Conservation (phyloP, 1,140 invertebrate genomes). For the Rhopalosiphum maidis region DNA sequence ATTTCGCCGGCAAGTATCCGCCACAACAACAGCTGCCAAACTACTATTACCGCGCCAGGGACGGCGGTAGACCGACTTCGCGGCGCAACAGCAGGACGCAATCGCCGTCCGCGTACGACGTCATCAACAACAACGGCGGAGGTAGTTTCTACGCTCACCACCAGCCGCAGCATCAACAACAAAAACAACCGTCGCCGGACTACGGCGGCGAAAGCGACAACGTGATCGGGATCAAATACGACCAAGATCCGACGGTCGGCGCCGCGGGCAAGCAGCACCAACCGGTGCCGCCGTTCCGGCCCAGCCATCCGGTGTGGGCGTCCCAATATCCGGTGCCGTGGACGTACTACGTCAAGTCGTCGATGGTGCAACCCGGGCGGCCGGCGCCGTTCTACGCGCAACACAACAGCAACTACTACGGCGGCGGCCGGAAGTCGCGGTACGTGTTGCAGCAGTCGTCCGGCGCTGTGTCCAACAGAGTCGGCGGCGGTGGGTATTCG, state of each 20-base stretch:
- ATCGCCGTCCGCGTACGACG: background rate
- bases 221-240: constrained; percentile 34
- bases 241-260: constrained; percentile 7
- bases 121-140: background rate
- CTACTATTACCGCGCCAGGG: constrained; percentile 10
- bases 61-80: background rate
- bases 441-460: constrained; percentile 42
- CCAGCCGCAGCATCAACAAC: background rate
- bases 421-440: background rate
- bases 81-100: background rate
- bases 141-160: background rate
- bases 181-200: background rate
- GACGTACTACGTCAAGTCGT: constrained; percentile 60
- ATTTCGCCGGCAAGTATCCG: background rate
- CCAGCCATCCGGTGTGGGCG: constrained; percentile 64
- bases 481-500: background rate
- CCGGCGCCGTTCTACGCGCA: constrained; percentile 55
- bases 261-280: constrained; percentile 12
- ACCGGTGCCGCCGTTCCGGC: constrained; percentile 62
- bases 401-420: background rate
- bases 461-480: constrained; percentile 49
- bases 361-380: constrained; percentile 32
- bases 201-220: background rate
- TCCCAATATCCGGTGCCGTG: constrained; percentile 60
- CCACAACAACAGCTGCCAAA: background rate